These are phyloP conservation scores for Clostera curtula DNA, from an alignment of 2,888 invertebrate species.

Conservation along the genomic window DNA sequence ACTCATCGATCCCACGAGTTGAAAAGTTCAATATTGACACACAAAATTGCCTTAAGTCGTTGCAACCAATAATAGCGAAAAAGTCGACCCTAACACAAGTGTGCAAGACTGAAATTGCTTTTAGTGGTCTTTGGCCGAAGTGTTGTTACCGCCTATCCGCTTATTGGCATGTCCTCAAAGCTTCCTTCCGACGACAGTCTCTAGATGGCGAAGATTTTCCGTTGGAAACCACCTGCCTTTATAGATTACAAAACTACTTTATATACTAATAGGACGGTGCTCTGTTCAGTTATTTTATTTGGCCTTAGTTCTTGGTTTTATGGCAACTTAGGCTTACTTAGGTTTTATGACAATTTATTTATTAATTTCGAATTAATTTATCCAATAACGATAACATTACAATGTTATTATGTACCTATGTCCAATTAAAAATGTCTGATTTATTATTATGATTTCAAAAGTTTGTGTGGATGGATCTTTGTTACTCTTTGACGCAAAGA, in stretches of 20 bases:
- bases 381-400: too few species aligned
- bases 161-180: conserved; percentile 67
- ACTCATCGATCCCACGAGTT: conserved; percentile 57
- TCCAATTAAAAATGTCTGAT: too few species aligned
- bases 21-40: conserved; percentile 69
- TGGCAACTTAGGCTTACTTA: too few species aligned
- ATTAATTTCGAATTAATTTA: too few species aligned
- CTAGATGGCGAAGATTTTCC: conserved; percentile 37
- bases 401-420: too few species aligned
- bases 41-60: conserved; percentile 68
- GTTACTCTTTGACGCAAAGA: too few species aligned
- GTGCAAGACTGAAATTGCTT: conserved; percentile 46
- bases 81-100: conserved; percentile 52
- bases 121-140: conserved; percentile 39
- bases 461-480: too few species aligned
- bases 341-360: too few species aligned
- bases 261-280: too few species aligned
- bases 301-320: too few species aligned
- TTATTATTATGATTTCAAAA: too few species aligned
- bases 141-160: conserved; percentile 57
- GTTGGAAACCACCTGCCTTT: conserved; percentile 39
- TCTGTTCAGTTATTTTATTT: too few species aligned
- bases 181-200: conserved; percentile 50
- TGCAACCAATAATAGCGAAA: conserved; percentile 56
- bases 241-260: conserved; percentile 26